Base-by-base conservation (phyloP, 2,797 vertebrate species). In the Luscinia megarhynchos region DNA sequence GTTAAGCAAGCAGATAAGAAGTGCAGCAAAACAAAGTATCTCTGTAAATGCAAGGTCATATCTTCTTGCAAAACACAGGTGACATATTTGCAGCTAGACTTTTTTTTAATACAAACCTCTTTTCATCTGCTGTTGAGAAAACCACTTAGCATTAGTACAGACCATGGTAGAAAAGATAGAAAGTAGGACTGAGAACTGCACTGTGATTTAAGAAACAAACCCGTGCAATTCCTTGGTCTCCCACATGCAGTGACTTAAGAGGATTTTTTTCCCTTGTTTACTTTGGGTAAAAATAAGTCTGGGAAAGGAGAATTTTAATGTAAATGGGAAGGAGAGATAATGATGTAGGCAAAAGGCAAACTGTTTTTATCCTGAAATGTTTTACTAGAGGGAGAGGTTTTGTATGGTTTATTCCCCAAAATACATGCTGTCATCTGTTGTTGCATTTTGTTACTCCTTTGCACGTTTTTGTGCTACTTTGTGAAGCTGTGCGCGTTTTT, bases 251-350 rank as follows among this genome's bases (percentile, higher is more conserved):
- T 69, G 66, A 55, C 41, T 91, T 85, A 64, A 85, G 79, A 70
- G 51, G 57, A 53, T 76, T 63, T 63, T 79, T 79, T 94, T 83
- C 20, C 45, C 32, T 73, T 96, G 85, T 91, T 94, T 90, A 74
- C 46, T 85, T 62, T 27, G 32, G 54, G 57, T 93, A 67, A 84
- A 93, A 90, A 77, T 89, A 90, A 77, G 24, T 51, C 46, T 59
- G 73, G 54, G 62, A 64, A 88, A 77, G 53, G 53, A 67, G 45
- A 84, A 80, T 36, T 93, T 95, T 45, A 6, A 68, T 92, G 30
- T 74, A 83, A 89, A 74, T 36, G 54, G 45, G 62, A 79, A 68
- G 36, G 54, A 54, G 23, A 80, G 24, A 16, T 10, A 69, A 46
- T 63, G 46, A 30, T 66, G 43, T 32, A 51, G 58, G 70, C 45